phyloP scores from a whole-genome alignment of 2,113 vertebrate genomes.

The Neotragus moschatus region DNA sequence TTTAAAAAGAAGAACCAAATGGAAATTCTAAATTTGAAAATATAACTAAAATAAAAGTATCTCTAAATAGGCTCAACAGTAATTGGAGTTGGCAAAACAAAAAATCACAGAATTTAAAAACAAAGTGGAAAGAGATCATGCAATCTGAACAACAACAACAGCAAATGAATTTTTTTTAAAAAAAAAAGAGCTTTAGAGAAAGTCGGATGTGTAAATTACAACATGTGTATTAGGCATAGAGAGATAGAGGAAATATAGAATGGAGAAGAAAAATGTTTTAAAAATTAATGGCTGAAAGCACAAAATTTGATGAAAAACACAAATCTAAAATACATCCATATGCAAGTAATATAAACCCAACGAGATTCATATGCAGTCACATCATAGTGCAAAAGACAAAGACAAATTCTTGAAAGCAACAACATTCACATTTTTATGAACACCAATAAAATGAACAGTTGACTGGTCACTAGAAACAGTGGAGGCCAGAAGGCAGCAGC shows the following conservation, averaged over 20 bases:
- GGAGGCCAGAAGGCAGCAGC: neutral
- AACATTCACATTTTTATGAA: neutral
- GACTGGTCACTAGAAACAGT: neutral
- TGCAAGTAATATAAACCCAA: neutral
- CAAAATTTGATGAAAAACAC: neutral
- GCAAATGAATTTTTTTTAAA: neutral
- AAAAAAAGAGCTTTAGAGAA: neutral
- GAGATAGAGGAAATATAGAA: neutral
- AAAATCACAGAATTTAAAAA: neutral
- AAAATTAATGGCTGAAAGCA: neutral
- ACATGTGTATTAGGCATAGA: neutral
- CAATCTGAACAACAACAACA: neutral
- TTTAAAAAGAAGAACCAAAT: neutral
- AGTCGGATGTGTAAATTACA: neutral
- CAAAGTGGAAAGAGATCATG: neutral
- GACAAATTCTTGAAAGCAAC: neutral
- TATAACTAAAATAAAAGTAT: neutral
- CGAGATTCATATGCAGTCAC: neutral
- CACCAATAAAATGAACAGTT: neutral
- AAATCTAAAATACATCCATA: neutral
- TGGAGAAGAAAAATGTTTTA: neutral
- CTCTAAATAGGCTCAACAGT: neutral
- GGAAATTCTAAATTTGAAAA: neutral
- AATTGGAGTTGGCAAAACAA: neutral
- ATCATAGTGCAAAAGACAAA: neutral